Evolutionary conservation across 1,140 invertebrate species (phyloP).

Genomic region (Heliconius nattereri): DNA sequence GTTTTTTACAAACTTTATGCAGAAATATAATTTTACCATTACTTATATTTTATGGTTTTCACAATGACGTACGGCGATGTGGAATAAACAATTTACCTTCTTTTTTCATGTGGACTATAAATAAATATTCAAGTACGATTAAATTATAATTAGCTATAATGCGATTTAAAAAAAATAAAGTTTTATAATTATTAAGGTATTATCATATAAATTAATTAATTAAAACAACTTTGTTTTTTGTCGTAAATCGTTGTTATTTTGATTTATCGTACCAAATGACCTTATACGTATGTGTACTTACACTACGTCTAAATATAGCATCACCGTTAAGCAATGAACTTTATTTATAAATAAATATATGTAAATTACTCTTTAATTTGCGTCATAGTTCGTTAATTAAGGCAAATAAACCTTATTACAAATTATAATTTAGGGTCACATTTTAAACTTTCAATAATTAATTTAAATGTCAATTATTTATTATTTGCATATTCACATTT

Average conservation of each 20-base stretch:
- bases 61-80: neutral
- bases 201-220: neutral
- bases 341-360: neutral
- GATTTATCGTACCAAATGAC: constrained; percentile 2
- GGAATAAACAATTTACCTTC: neutral
- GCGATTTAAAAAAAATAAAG: no score
- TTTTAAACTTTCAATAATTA: constrained; percentile 8
- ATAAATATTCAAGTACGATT: neutral
- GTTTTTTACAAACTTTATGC: neutral
- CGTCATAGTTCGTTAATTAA: neutral
- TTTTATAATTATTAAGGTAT: no score
- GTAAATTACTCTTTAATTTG: neutral
- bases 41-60: neutral
- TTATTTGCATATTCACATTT: neutral
- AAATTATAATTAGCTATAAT: neutral
- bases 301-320: neutral
- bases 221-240: neutral
- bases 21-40: neutral
- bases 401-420: neutral
- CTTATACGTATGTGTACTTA: neutral
- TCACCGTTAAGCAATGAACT: neutral
- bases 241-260: neutral
- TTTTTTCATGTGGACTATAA: neutral
- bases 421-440: constrained; percentile 9
- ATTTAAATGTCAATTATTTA: neutral